Evolutionary conservation across 2,888 invertebrate species (phyloP), one percentile per base, ranked within the genome.

Genomic region (Tillus elongatus): DNA sequence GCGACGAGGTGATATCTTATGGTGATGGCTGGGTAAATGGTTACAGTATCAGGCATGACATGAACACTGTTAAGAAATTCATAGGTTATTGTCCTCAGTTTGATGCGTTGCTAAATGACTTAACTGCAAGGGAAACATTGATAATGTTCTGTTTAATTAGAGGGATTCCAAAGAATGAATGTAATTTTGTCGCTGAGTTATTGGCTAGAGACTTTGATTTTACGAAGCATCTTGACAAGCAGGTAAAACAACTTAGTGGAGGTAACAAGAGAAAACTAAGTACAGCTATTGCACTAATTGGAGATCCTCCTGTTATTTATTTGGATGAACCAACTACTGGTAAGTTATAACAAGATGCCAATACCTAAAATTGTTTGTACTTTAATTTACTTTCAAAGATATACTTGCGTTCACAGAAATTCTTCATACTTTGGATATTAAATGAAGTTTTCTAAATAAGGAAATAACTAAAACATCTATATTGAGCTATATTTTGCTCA

Each of bases 1-100:
- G 91, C 0, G 89, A 88, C 56, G 81, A 80, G 53, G 62, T 65
- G 3, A 74, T 85, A 8, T 75, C 80, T 0, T 71, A 70, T 35
- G 88, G 88, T 0, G 73, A 79, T 34, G 84, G 80, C 1, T 82
- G 70, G 63, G 73, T 88, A 8, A 49, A 55, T 14, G 60, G 61
- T 2, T 46, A 52, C n/a, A 61, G 61, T 38, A 50, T 66, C 10
- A 63, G 70, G 44, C 65, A 50, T 1, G 56, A 77, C 26, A 70
- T 78, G 54, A 74, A 72, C 41, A 55, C 64, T 32, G 75, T 79
- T 1, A 73, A 80, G 45, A 67, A 74, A 47, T 68, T 71, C 47
- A 60, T 61, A 8, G 66, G 74, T 2, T 75, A 74, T 50, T 74
- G 74, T 52, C 74, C 74, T 1, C 74, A 75, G 46, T 74, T 73